Evolutionary conservation across 2,113 vertebrate genomes (phyloP).

Genomic region (Bettongia penicillata): DNA sequence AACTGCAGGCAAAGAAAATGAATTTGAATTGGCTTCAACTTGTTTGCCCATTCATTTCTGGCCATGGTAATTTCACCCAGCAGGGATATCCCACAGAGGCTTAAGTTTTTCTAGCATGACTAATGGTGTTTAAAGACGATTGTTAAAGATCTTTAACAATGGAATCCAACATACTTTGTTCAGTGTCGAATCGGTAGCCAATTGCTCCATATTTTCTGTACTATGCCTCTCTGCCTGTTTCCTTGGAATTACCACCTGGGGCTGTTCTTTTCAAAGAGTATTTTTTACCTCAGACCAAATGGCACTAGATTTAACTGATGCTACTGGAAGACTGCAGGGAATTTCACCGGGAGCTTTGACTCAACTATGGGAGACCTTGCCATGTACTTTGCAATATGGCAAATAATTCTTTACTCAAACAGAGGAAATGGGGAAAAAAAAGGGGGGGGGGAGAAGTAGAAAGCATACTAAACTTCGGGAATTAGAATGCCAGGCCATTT

Average conservation of each 20-base stretch:
- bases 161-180: not conserved
- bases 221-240: not conserved
- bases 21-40: slow-evolving; percentile 10
- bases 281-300: not conserved
- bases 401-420: not conserved
- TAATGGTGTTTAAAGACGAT: not conserved
- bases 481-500: not conserved
- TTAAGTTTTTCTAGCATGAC: not conserved
- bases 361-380: not conserved
- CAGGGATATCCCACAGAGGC: not conserved
- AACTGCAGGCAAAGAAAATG: not conserved
- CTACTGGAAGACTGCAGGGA: not conserved
- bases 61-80: slow-evolving; percentile 6
- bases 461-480: not conserved
- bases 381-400: not conserved
- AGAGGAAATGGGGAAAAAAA: not conserved
- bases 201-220: not conserved
- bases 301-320: not conserved
- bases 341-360: not conserved
- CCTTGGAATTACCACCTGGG: not conserved
- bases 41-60: slow-evolving; percentile 4
- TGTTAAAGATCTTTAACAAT: not conserved
- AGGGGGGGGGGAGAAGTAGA: not conserved
- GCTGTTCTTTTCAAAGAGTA: not conserved
- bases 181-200: not conserved